Conservation (phyloP, 2,888 invertebrate species). For the Lobophora halterata region DNA sequence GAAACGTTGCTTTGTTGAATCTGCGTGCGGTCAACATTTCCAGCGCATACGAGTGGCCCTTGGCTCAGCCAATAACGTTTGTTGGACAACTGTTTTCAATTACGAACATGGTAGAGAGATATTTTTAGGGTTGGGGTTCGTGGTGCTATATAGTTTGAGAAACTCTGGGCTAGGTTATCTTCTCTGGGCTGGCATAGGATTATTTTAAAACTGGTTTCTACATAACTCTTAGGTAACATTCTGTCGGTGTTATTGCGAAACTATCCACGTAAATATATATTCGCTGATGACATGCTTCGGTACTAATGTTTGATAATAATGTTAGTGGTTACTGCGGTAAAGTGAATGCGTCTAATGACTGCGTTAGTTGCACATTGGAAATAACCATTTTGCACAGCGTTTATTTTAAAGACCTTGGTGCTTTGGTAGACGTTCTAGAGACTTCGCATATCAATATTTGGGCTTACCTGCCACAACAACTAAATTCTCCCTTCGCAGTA, state of each 20-base stretch:
- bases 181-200: no score
- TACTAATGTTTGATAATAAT: background rate
- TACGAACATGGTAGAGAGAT: no score
- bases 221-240: conserved; percentile 2
- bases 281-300: background rate
- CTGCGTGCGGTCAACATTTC: no score
- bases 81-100: no score
- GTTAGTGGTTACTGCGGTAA: background rate
- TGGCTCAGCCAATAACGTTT: no score
- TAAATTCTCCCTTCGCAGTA: conserved; percentile 85
- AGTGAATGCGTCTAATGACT: conserved; percentile 15
- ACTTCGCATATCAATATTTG: conserved; percentile 10
- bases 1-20: no score
- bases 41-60: no score
- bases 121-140: no score
- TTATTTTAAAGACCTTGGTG: conserved; percentile 6
- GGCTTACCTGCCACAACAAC: conserved; percentile 57
- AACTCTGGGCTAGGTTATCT: no score
- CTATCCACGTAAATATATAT: no score
- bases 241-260: no score
- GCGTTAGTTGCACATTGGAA: conserved; percentile 4
- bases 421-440: conserved; percentile 25
- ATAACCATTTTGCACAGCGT: conserved; percentile 2
- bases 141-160: no score
- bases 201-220: conserved; percentile 13